phyloP scores from a whole-genome alignment of 2,888 invertebrate species.

The Drymonia ruficornis region DNA sequence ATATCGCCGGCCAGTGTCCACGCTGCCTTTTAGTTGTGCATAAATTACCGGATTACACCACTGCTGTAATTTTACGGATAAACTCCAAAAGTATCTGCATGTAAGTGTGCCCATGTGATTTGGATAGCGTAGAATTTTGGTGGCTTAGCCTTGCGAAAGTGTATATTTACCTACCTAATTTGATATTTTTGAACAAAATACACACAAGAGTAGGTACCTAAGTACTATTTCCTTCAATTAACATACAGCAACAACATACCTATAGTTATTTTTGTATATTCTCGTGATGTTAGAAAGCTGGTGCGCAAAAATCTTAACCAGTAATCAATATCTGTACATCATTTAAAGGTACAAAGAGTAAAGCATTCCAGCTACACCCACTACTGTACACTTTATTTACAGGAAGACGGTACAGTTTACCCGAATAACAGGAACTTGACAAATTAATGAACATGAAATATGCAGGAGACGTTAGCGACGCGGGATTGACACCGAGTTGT shows the following conservation, averaged over 20 bases:
- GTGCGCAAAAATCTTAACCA: too few relatives aligned
- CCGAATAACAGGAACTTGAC: slow-evolving; percentile 54
- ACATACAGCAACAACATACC: too few relatives aligned
- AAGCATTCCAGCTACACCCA: not conserved
- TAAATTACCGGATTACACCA: slow-evolving; percentile 76
- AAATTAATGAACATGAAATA: slow-evolving; percentile 81
- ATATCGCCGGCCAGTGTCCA: slow-evolving; percentile 47
- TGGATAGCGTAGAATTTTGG: slow-evolving; percentile 14
- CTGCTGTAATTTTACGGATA: slow-evolving; percentile 69
- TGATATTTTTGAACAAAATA: too few relatives aligned
- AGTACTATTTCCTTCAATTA: too few relatives aligned
- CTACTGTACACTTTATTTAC: slow-evolving; percentile 5
- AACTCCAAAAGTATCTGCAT: slow-evolving; percentile 66
- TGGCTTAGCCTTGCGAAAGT: too few relatives aligned
- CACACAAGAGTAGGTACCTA: too few relatives aligned
- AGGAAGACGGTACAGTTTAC: slow-evolving; percentile 28
- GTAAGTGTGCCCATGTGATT: slow-evolving; percentile 56
- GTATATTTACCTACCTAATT: too few relatives aligned
- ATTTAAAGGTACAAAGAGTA: not conserved
- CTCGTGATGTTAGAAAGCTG: too few relatives aligned
- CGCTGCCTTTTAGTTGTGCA: slow-evolving; percentile 80
- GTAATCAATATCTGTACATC: too few relatives aligned
- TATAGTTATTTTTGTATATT: too few relatives aligned
- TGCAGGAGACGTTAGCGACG: slow-evolving; percentile 62
- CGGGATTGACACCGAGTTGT: slow-evolving; percentile 75